phyloP scores from a whole-genome alignment of 1,140 invertebrate genomes.

The Drosophila orosa region DNA sequence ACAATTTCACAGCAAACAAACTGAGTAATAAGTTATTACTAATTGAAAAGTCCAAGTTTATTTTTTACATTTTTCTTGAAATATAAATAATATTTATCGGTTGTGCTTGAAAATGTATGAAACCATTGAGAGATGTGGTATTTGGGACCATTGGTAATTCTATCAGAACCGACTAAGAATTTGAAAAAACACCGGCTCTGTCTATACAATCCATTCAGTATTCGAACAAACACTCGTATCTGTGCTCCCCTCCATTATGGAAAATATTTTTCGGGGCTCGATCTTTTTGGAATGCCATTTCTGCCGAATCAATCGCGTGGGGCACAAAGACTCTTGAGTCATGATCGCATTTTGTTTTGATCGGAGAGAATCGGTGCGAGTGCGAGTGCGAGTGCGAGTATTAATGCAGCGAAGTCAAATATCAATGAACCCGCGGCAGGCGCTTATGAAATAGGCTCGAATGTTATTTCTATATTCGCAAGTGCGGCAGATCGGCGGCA shows the following conservation, averaged over 20 bases:
- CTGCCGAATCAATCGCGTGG: constrained; percentile 17
- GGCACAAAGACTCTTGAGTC: constrained; percentile 36
- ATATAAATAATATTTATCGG: too few species aligned
- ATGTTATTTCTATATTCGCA: constrained; percentile 40
- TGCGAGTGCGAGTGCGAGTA: not conserved
- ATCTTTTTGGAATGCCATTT: constrained; percentile 4
- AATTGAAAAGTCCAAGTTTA: too few species aligned
- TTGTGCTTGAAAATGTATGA: not conserved
- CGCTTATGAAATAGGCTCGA: constrained; percentile 77
- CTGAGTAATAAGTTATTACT: too few species aligned
- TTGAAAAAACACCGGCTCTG: not conserved
- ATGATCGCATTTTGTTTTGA: constrained; percentile 41
- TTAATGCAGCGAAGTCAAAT: constrained; percentile 59
- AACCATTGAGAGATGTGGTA: not conserved
- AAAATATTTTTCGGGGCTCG: constrained; percentile 8
- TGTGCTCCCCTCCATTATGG: constrained; percentile 5
- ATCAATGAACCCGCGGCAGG: constrained; percentile 72
- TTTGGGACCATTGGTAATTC: too few species aligned
- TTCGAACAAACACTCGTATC: not conserved
- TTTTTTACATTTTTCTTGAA: too few species aligned
- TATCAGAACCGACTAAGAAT: not conserved
- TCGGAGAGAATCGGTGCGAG: constrained; percentile 9
- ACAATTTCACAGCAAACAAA: too few species aligned
- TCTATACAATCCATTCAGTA: not conserved
- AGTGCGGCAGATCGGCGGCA: constrained; percentile 23